Base-by-base conservation (phyloP, 2,888 invertebrate genomes). In the Clunio marinus region DNA sequence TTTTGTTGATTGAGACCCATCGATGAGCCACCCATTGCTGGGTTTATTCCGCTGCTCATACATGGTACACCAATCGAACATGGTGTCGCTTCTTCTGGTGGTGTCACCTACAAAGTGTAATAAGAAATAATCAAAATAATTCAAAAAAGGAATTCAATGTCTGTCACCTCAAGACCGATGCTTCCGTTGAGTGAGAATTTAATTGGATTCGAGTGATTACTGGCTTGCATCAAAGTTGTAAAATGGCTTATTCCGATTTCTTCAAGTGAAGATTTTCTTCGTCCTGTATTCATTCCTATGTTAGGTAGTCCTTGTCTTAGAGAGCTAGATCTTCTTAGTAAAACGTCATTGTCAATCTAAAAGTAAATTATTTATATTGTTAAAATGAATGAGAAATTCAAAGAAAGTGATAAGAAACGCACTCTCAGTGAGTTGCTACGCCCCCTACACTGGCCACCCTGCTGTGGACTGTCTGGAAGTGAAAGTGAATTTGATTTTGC, bases 401-500 rank as follows among this genome's bases (percentile, higher is more conserved):
- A n/a, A n/a, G 2, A 25, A 63, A 10, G 35, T 13, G 22, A 17
- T 51, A n/a, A n/a, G 10, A 10, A 63, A 59, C 78, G 76, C 70
- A 93, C 90, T 72, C 93, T 84, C 70, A 93, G 82, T 57, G 93
- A 93, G 78, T 93, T 93, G 69, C 93, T 93, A 72, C 91, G 83
- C 71, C 89, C 89, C 71, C 92, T 83, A 75, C 89, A 86, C 74
- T 88, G 87, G 41, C 89, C 88, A 71, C 88, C 83, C 72, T 91
- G 88, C 70, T 91, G 91, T 66, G 92, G 91, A 77, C 91, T 93
- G 78, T 93, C 93, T 63, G 93, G 93, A 73, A 93, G 82, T 69
- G 92, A 93, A 72, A 93, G 83, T 69, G 93, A 93, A 81, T 93
- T 93, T 68, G 92, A 90, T 81, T 93, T 93, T 72, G 91, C 89